A percentile compares a stretch with the other conserved stretches of the same genome.
These are phyloP conservation scores for Smutsia temminckii DNA, from an alignment of 2,797 vertebrate genomes.

Conservation along the genomic window DNA sequence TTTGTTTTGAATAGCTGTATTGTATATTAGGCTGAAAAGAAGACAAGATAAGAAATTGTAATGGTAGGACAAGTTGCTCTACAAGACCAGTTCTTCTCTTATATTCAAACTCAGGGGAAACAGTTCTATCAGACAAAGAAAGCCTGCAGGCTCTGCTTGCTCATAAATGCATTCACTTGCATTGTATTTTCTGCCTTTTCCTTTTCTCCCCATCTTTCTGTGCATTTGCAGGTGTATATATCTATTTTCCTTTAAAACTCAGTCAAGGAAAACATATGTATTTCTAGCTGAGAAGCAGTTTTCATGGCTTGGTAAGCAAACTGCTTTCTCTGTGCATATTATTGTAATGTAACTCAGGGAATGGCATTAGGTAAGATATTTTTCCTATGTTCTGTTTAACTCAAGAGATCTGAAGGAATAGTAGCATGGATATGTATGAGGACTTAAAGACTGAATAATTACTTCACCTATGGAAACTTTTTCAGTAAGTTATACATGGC, in stretches of 20 bases:
- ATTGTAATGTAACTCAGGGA: slow-evolving; percentile 42
- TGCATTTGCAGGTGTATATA: slow-evolving; percentile 38
- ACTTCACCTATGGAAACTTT: neutral
- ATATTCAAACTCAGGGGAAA: neutral
- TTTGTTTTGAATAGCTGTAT: slow-evolving; percentile 7
- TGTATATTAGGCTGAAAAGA: neutral
- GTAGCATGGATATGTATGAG: neutral
- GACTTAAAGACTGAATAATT: slow-evolving; percentile 26
- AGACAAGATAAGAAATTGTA: neutral
- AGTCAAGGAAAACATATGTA: slow-evolving; percentile 70
- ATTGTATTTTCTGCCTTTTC: neutral
- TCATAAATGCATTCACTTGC: neutral
- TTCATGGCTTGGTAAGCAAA: slow-evolving; percentile 70
- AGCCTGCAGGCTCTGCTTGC: neutral
- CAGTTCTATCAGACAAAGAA: neutral
- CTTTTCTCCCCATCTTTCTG: neutral
- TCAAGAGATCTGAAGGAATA: neutral
- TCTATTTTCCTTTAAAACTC: slow-evolving; percentile 75
- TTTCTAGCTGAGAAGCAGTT: slow-evolving; percentile 64
- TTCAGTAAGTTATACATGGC: neutral
- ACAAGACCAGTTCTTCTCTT: neutral
- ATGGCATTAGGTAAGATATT: slow-evolving; percentile 38
- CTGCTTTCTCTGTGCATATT: slow-evolving; percentile 46
- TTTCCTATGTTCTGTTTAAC: slow-evolving; percentile 55
- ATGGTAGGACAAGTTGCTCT: neutral